Percentiles rank a stretch among this genome's conserved stretches.
phyloP scores from a whole-genome alignment of 2,797 vertebrate genomes.

The Oophaga sylvatica region DNA sequence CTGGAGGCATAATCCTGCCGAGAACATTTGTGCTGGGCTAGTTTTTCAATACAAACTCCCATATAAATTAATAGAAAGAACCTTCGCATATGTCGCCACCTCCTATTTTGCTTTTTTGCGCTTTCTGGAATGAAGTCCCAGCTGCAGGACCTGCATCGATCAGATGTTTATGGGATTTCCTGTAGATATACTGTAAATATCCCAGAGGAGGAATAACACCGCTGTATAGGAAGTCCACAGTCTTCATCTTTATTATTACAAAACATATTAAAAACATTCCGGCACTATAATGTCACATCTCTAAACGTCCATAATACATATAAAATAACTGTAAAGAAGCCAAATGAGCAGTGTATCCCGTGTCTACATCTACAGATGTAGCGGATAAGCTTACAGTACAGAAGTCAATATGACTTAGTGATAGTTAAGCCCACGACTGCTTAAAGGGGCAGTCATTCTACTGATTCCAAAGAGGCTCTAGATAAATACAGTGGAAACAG shows the following conservation, averaged over 20 bases:
- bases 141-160: too few relatives aligned
- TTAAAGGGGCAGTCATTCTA: not conserved
- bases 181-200: too few relatives aligned
- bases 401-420: constrained; percentile 87
- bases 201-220: too few relatives aligned
- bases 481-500: constrained; percentile 1
- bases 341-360: not conserved
- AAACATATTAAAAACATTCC: constrained; percentile 10
- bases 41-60: too few relatives aligned
- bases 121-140: too few relatives aligned
- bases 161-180: too few relatives aligned
- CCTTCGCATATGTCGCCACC: too few relatives aligned
- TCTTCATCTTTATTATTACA: constrained; percentile 27
- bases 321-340: not conserved
- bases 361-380: not conserved
- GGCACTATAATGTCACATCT: not conserved
- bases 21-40: not conserved
- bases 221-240: not conserved
- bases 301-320: not conserved
- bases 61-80: too few relatives aligned
- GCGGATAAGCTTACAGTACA: constrained; percentile 68
- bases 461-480: not conserved
- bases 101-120: too few relatives aligned
- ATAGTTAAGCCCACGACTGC: not conserved
- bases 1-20: not conserved